Percentiles rank a stretch among this genome's conserved stretches.
phyloP scores from a whole-genome alignment of 2,888 invertebrate species.

The Phortica okadai region DNA sequence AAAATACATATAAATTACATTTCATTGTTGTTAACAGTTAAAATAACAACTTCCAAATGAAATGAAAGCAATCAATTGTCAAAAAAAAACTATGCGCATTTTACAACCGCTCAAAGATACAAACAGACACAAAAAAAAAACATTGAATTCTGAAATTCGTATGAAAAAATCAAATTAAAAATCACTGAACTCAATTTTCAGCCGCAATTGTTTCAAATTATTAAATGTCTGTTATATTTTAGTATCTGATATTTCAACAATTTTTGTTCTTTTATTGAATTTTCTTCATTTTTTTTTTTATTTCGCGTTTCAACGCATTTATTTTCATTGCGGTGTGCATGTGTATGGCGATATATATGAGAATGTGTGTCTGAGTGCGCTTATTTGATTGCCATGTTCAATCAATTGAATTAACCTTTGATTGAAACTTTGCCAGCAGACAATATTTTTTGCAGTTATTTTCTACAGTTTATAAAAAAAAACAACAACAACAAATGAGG shows the following conservation, averaged over 20 bases:
- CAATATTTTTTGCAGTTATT: background rate
- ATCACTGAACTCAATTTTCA: constrained; percentile 20
- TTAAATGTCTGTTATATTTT: background rate
- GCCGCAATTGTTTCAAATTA: constrained; percentile 1
- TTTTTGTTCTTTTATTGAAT: background rate
- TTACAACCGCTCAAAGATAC: background rate
- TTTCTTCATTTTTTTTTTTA: background rate
- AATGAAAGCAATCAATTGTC: constrained; percentile 7
- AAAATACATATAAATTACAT: background rate
- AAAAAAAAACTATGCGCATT: background rate
- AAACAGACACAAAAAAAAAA: background rate
- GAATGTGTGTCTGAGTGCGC: background rate
- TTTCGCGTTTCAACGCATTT: background rate
- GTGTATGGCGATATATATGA: no score
- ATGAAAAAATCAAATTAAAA: constrained; percentile 9
- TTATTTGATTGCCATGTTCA: constrained; percentile 5
- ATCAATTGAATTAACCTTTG: constrained; percentile 20
- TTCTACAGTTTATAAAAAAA: no score
- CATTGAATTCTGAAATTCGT: background rate
- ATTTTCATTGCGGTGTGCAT: background rate
- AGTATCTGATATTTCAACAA: background rate
- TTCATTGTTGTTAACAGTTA: background rate
- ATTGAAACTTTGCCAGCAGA: background rate
- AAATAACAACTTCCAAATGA: background rate
- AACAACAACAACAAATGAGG: no score